These are phyloP conservation scores for Drosophila vallismaia DNA, from an alignment of 2,888 invertebrate genomes.

Conservation along the genomic window DNA sequence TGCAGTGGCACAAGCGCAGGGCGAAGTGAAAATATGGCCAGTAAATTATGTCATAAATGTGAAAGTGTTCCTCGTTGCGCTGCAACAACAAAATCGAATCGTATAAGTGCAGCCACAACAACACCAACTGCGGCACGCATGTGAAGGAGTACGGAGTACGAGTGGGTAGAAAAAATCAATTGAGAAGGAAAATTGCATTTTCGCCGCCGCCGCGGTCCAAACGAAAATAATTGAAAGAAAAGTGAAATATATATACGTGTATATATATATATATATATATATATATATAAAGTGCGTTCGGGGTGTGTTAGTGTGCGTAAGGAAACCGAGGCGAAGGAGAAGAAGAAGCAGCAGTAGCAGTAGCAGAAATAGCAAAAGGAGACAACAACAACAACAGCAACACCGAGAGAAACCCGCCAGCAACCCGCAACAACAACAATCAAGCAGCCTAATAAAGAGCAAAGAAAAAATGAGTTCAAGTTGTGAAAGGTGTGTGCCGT, in stretches of 20 bases:
- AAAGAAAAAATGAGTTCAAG: constrained; percentile 81
- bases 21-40: constrained; percentile 71
- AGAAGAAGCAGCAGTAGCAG: constrained; percentile 57
- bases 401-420: constrained; percentile 48
- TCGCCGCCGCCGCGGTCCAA: constrained; percentile 49
- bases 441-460: constrained; percentile 59
- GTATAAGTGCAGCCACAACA: constrained; percentile 25
- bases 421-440: constrained; percentile 32
- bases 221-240: constrained; percentile 65
- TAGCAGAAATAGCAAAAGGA: constrained; percentile 78
- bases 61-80: constrained; percentile 57
- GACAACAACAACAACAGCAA: constrained; percentile 47
- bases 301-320: constrained; percentile 55
- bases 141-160: constrained; percentile 69
- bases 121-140: constrained; percentile 42
- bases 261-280: constrained; percentile 41
- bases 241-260: constrained; percentile 32
- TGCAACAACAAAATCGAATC: constrained; percentile 27
- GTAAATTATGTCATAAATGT: constrained; percentile 70
- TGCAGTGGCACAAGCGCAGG: constrained; percentile 70
- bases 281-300: constrained; percentile 60
- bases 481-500: constrained; percentile 83
- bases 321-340: constrained; percentile 31
- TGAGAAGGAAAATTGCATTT: constrained; percentile 75
- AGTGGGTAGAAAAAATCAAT: constrained; percentile 68